A percentile compares a stretch with the other conserved stretches of the same genome.
Evolutionary conservation across 2,113 vertebrate species (phyloP).

Genomic region (Oxyruncus cristatus): DNA sequence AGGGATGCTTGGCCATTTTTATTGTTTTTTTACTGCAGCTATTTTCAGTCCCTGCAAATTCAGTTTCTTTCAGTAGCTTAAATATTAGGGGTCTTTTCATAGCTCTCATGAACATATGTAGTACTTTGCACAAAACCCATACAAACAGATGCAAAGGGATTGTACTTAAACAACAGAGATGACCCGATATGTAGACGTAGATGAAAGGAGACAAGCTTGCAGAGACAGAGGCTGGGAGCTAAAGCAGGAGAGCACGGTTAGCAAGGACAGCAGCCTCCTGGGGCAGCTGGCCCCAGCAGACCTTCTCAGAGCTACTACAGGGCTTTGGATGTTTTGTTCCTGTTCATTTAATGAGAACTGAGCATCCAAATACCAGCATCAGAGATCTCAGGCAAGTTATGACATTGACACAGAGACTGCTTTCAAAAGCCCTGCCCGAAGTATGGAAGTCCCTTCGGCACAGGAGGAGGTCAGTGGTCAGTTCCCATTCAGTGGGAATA

Average conservation of each 20-base stretch:
- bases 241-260: background rate
- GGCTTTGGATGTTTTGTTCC: background rate
- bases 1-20: background rate
- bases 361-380: background rate
- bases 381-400: background rate
- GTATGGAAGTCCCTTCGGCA: background rate
- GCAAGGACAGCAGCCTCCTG: background rate
- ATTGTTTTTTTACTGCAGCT: background rate
- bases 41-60: background rate
- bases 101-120: background rate
- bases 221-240: background rate
- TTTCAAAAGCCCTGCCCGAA: background rate
- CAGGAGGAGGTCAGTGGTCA: background rate
- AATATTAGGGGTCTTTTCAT: background rate
- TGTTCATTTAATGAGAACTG: no score
- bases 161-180: background rate
- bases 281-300: background rate
- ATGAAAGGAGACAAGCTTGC: background rate
- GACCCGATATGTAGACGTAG: background rate
- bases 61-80: background rate
- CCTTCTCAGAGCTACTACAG: background rate
- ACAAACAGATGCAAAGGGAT: background rate
- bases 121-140: background rate
- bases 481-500: fast-evolving
- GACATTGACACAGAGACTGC: no score